Base-by-base conservation (phyloP, 1,140 invertebrate species). In the Panagrolaimus sp. region DNA sequence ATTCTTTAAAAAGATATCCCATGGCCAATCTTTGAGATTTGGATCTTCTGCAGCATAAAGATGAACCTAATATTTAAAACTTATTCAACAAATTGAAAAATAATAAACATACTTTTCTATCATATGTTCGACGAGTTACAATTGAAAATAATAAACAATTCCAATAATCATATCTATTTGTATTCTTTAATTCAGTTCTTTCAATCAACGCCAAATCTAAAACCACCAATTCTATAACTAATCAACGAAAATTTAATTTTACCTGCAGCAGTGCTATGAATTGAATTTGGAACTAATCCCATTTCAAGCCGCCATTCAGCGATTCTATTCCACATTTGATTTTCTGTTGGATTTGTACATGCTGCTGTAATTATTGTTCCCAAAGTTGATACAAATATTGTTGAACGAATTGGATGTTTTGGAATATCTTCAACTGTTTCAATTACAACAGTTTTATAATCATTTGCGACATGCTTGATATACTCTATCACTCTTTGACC, bases 11-110 rank as follows among this genome's bases (percentile, higher is more conserved):
- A 81, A 28, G 32, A 64, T 65, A 9, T 65, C 15, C 76, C 77
- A 79, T 4, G 63, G 65, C 78, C 76, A 79, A n/a, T 73, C 43
- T 43, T 71, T 71, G 5, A 81, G 26, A 70, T 78, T 80, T 15
- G 67, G 6, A 58, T 81, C 78, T 17, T 81, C 77, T 15, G 48
- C 43, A 15, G 46, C 74, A 62, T 79, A 77, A 12, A 77, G 15
- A 3, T 63, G 58, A 21, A 52, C 38, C 79, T 78, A 44, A 69
- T 17, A 43, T 21, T 5, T 38, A 71, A 14, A 15, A 9, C 14
- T 45, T 9, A 4, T 15, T 24, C 17, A 10, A 38, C 14, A 52
- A 14, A 58, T 58, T 12, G 8, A 55, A 55, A 55, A 21, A 21
- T 43, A 48, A 45, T 76, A 7, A 32, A 67, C 72, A 26, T 24